Conservation (phyloP, 2,113 vertebrate genomes). For the Rhinolophus sinicus region DNA sequence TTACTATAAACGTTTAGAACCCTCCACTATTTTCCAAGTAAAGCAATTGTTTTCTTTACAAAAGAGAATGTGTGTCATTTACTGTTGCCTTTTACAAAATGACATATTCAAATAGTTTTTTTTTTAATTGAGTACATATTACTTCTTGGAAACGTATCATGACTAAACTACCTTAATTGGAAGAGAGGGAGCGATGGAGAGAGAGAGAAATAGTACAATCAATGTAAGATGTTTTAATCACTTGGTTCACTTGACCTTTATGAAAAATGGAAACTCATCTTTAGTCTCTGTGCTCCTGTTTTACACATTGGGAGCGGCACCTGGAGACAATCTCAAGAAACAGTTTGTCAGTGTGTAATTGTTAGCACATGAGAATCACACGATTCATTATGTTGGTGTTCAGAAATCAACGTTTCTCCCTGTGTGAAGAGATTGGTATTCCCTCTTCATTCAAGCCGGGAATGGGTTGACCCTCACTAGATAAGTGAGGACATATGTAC, state of each 20-base stretch:
- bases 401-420: background rate
- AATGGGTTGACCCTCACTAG: no score
- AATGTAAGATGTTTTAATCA: slow-evolving; percentile 37
- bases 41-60: background rate
- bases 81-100: background rate
- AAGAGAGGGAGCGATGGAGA: background rate
- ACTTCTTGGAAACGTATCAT: background rate
- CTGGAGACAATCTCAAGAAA: slow-evolving; percentile 59
- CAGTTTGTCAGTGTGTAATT: slow-evolving; percentile 61
- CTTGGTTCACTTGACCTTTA: slow-evolving; percentile 31
- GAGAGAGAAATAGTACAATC: background rate
- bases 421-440: background rate
- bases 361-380: slow-evolving; percentile 59
- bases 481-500: no score
- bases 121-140: background rate
- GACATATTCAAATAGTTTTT: background rate
- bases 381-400: slow-evolving; percentile 34
- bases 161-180: slow-evolving; percentile 20
- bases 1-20: background rate
- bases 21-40: background rate
- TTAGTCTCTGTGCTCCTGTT: background rate
- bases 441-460: background rate
- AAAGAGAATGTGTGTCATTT: background rate
- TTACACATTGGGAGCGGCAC: slow-evolving; percentile 44
- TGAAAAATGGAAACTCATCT: background rate